Conservation (phyloP, 2,113 vertebrate species). For the Cariama cristata region DNA sequence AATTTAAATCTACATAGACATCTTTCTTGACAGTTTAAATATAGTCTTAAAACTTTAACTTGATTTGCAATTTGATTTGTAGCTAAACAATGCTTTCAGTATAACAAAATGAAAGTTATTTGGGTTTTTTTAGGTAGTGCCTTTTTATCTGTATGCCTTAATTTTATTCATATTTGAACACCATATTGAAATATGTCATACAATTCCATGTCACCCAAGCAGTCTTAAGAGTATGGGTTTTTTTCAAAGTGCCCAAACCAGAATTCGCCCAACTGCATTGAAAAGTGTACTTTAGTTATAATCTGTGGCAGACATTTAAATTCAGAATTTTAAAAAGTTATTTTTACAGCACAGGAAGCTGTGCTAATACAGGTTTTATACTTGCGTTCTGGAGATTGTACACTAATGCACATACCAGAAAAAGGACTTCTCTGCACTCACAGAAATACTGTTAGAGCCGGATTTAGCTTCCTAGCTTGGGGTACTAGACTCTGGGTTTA, state of each 20-base stretch:
- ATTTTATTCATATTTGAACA: slow-evolving; percentile 58
- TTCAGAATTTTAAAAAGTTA: not conserved
- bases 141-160: slow-evolving; percentile 79
- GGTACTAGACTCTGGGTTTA: not conserved
- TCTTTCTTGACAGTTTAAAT: slow-evolving; percentile 8
- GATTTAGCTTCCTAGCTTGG: not conserved
- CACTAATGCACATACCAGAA: not conserved
- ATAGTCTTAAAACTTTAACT: not conserved
- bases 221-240: not conserved
- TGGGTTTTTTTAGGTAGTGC: slow-evolving; percentile 65
- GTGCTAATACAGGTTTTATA: not conserved
- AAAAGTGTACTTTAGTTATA: not conserved
- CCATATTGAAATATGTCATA: not conserved
- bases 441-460: not conserved
- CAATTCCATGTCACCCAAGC: not conserved
- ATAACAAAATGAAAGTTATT: not conserved
- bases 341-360: not conserved
- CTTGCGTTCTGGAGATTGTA: not conserved
- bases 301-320: not conserved
- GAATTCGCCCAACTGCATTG: not conserved
- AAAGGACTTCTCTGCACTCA: not conserved
- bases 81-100: not conserved
- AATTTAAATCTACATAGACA: not conserved
- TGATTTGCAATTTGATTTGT: not conserved
- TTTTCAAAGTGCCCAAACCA: not conserved